Evolutionary conservation across 1,140 invertebrate species (phyloP).

Genomic region (Popillia japonica): DNA sequence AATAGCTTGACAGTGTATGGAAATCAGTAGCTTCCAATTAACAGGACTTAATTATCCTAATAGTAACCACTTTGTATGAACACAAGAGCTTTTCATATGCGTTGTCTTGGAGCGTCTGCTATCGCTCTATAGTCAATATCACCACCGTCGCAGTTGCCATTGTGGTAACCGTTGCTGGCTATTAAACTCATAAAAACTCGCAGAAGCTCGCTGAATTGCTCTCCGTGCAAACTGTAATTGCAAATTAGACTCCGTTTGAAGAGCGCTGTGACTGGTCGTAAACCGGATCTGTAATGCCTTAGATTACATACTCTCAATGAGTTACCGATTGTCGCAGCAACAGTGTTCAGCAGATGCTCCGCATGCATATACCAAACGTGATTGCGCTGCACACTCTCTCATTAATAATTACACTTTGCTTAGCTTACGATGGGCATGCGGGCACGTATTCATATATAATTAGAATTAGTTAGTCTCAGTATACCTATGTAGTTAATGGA

Average conservation of each 20-base stretch:
- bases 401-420: conserved; percentile 28
- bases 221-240: conserved; percentile 51
- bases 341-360: conserved; percentile 36
- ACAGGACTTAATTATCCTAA: too few species aligned
- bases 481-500: too few species aligned
- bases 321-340: conserved; percentile 48
- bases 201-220: conserved; percentile 48
- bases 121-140: neutral
- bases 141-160: neutral
- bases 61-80: too few species aligned
- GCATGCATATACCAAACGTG: neutral
- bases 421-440: neutral
- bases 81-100: too few species aligned
- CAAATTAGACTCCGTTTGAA: conserved; percentile 50
- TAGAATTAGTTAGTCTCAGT: neutral
- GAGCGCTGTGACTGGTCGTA: conserved; percentile 50
- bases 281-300: conserved; percentile 48
- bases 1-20: too few species aligned
- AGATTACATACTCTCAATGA: conserved; percentile 49
- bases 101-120: neutral
- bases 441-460: neutral
- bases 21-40: too few species aligned
- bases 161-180: neutral
- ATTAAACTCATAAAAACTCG: conserved; percentile 6
- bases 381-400: conserved; percentile 12